phyloP scores from a whole-genome alignment of 2,113 vertebrate species.

The Scytalopus superciliaris region DNA sequence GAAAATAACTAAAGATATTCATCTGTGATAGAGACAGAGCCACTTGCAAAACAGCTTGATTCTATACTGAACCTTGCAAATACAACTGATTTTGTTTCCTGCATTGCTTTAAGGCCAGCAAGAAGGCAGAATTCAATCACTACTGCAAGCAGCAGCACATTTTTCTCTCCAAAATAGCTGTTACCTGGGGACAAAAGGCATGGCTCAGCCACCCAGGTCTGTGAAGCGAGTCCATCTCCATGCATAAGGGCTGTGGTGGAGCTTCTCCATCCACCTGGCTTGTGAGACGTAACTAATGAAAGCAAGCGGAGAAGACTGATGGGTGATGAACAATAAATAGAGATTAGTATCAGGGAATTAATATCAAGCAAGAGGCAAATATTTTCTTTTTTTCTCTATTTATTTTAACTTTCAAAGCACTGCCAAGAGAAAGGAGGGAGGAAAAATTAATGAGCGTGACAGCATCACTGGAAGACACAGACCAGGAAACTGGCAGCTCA shows the following conservation, averaged over 20 bases:
- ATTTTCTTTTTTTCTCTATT: neutral
- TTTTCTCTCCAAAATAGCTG: slow-evolving; percentile 8
- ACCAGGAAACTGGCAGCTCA: neutral
- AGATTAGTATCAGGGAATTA: neutral
- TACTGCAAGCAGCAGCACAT: neutral
- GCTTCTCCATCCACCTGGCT: neutral
- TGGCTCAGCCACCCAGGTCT: neutral
- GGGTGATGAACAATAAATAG: neutral
- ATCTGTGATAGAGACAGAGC: neutral
- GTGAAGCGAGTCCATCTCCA: neutral
- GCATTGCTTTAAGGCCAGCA: neutral
- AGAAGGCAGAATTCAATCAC: neutral
- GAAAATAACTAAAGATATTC: neutral
- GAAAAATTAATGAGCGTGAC: neutral
- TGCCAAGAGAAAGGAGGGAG: neutral
- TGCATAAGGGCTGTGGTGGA: neutral
- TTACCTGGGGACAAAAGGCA: accelerated
- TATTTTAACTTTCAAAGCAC: neutral
- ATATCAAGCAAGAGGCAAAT: neutral
- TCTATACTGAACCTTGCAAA: neutral
- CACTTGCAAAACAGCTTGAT: neutral
- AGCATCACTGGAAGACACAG: neutral
- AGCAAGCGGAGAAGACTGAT: neutral
- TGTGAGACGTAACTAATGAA: neutral
- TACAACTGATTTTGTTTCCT: neutral